Percentiles rank a stretch among this genome's conserved stretches.
Evolutionary conservation across 2,113 vertebrate species (phyloP).

Genomic region (Gracilinanus agilis): DNA sequence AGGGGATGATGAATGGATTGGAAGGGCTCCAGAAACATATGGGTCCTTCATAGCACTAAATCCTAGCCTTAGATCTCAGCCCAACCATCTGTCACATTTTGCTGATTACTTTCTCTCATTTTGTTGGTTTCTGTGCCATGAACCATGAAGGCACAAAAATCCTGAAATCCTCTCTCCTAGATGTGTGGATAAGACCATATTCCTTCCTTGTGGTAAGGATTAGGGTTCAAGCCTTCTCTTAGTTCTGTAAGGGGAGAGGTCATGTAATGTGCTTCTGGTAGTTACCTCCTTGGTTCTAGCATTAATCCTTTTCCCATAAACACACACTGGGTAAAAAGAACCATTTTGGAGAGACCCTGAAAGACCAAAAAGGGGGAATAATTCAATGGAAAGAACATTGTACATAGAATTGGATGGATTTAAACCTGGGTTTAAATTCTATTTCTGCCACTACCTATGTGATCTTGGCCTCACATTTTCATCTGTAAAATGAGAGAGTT

Average conservation of each 20-base stretch:
- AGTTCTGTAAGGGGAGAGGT: neutral
- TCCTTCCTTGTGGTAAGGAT: neutral
- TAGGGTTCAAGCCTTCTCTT: neutral
- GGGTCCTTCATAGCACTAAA: neutral
- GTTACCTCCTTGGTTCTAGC: neutral
- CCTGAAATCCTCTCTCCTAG: neutral
- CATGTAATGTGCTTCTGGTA: neutral
- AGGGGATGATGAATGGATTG: neutral
- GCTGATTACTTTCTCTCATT: neutral
- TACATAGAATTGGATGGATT: neutral
- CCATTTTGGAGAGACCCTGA: neutral
- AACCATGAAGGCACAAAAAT: neutral
- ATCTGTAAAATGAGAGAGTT: neutral
- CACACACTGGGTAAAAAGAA: neutral
- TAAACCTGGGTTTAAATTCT: neutral
- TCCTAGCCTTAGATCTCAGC: neutral
- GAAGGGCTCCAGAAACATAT: slow-evolving; percentile 4
- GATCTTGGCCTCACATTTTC: neutral
- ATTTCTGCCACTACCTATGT: neutral
- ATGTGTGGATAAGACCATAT: neutral
- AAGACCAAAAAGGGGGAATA: neutral
- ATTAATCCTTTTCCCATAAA: neutral
- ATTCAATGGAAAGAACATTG: neutral
- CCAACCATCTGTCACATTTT: slow-evolving; percentile 1
- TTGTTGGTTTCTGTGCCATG: slow-evolving; percentile 1